Base-by-base conservation (phyloP, 2,888 invertebrate species). In the Drosophila flavopinicola region DNA sequence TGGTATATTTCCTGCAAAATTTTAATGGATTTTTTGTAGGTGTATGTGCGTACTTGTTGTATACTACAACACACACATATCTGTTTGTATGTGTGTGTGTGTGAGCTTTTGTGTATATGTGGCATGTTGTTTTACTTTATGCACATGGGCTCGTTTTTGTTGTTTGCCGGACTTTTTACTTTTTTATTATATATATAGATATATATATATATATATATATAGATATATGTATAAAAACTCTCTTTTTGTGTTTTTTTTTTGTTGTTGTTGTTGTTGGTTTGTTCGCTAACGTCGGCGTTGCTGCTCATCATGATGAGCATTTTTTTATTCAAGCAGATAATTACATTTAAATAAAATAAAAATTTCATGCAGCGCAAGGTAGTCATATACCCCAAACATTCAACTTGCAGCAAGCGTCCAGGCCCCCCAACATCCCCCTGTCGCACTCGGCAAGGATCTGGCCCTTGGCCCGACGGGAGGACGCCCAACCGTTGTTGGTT, bases 311-410 rank as follows among this genome's bases (percentile, higher is more conserved):
- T 79, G 88, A 87, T 84, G 88, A 88, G 80, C 73, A 82, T 80
- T 89, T 89, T 79, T 85, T 79, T 90, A 86, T 86, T 88, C 87
- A 86, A 87, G 85, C 88, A 90, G 90, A 90, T 90, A 90, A 90
- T 90, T 90, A 90, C 90, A 90, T 90, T 90, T 90, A 90, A 90
- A 90, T 90, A 90, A 90, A 90, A 90, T 90, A 89, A 90, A 90
- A 90, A 88, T 90, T 90, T 89, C 80, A 90, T 89, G 88, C 78
- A 72, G 75, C 70, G 67, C 68, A 61, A 67, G 66, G 67, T 65
- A 54, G 59, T 29, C 64, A 37, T 47, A 29, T 51, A 37, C 15
- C 37, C 23, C 51, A 33, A 30, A 38, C 48, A 23, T 30, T 17
- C 56, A 48, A 13, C 45, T 45, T 33, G 15, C 35, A 51, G 35